Percentiles rank a stretch among this genome's conserved stretches.
phyloP scores from a whole-genome alignment of 2,797 vertebrate species.

The Chiroxiphia lanceolata region DNA sequence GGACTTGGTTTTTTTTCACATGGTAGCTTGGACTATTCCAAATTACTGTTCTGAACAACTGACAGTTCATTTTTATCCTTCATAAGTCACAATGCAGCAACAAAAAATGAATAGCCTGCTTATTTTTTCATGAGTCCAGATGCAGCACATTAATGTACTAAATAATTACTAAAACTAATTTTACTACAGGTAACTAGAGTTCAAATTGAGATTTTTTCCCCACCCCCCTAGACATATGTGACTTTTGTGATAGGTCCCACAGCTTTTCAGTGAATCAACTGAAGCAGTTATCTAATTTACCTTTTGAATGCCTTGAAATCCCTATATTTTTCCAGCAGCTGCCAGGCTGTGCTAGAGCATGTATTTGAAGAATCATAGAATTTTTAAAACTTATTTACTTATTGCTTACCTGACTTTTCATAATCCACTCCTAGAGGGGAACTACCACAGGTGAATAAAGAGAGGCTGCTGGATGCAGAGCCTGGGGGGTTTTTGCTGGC shows the following conservation, averaged over 20 bases:
- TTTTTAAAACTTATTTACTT: background rate
- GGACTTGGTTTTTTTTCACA: fast-evolving
- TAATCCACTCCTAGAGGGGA: background rate
- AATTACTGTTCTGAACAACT: background rate
- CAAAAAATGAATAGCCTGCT: background rate
- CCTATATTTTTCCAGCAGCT: background rate
- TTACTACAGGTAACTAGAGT: background rate
- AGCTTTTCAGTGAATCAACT: background rate
- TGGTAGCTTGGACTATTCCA: background rate
- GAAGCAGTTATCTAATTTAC: background rate
- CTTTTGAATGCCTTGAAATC: background rate
- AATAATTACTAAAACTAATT: background rate
- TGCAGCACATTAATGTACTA: background rate
- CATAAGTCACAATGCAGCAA: background rate
- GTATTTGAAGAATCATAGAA: background rate
- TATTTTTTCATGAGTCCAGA: background rate
- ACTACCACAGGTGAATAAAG: background rate
- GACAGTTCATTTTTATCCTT: background rate
- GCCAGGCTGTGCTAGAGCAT: background rate
- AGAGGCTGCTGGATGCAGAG: background rate
- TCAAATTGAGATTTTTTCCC: background rate
- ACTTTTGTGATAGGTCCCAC: background rate
- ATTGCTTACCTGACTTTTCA: background rate
- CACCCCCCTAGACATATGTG: background rate
- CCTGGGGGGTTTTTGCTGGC: fast-evolving